These are phyloP conservation scores for Gadopsis marmoratus DNA, from an alignment of 2,797 vertebrate genomes.

Conservation along the genomic window DNA sequence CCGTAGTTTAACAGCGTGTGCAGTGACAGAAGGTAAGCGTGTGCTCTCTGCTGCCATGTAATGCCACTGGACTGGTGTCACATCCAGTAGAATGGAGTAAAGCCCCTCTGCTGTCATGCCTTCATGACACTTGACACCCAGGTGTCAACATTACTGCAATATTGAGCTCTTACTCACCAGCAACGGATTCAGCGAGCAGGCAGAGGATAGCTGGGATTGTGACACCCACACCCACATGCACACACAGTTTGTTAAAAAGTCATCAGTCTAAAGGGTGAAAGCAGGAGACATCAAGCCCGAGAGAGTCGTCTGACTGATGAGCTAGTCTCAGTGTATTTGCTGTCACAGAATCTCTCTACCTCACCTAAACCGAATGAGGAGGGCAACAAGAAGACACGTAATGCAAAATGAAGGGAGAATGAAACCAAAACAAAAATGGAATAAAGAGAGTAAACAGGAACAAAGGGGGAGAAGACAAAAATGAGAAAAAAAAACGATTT, in stretches of 20 bases:
- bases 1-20: not conserved
- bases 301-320: conserved; percentile 36
- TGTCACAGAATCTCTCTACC: conserved; percentile 7
- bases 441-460: not conserved
- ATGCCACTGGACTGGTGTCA: conserved; percentile 13
- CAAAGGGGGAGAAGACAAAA: conserved; percentile 2
- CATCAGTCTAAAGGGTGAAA: conserved; percentile 36
- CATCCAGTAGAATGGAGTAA: conserved; percentile 3
- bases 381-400: conserved; percentile 16
- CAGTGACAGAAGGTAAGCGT: conserved; percentile 3
- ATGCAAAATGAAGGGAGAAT: not conserved
- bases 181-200: not conserved
- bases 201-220: conserved; percentile 4
- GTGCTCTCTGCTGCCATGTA: conserved; percentile 4
- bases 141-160: conserved; percentile 20
- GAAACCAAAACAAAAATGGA: not conserved
- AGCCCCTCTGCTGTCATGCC: conserved; percentile 2
- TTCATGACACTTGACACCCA: conserved; percentile 12
- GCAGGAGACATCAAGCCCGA: conserved; percentile 30
- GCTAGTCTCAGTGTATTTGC: conserved; percentile 31
- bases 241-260: conserved; percentile 34
- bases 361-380: not conserved
- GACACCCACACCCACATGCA: not conserved
- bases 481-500: conserved; percentile 1
- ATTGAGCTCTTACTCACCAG: conserved; percentile 20